These are phyloP conservation scores for Mastacembelus armatus DNA, from an alignment of 2,797 vertebrate genomes.

Conservation along the genomic window DNA sequence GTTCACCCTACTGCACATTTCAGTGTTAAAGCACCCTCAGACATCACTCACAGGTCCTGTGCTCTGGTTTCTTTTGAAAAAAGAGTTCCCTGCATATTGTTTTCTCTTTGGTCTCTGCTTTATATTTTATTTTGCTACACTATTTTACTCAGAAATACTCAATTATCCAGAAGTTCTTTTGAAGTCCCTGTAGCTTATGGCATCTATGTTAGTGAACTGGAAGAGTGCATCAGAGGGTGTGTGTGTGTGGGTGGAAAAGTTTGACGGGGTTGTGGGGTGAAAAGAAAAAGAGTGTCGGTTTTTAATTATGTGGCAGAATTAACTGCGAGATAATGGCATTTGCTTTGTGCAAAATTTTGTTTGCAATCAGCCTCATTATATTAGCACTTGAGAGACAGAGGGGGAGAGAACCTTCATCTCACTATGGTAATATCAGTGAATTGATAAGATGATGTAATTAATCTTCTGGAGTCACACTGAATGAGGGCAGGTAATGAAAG, in stretches of 20 bases:
- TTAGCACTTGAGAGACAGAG: conserved; percentile 22
- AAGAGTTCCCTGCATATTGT: too few relatives aligned
- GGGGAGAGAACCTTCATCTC: conserved; percentile 25
- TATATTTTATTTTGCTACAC: background rate
- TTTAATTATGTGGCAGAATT: conserved; percentile 60
- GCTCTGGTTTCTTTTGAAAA: too few relatives aligned
- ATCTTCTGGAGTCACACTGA: conserved; percentile 30
- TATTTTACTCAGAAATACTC: background rate
- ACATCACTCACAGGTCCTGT: too few relatives aligned
- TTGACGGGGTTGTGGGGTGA: background rate
- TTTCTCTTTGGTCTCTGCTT: background rate
- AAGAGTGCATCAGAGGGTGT: background rate
- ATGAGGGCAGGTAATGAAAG: conserved; percentile 28
- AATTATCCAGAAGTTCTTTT: background rate
- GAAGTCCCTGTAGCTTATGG: background rate
- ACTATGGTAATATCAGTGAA: conserved; percentile 38
- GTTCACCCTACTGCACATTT: too few relatives aligned
- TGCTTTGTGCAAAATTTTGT: conserved; percentile 57
- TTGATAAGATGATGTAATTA: conserved; percentile 55
- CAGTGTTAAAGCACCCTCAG: too few relatives aligned
- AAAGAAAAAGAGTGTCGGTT: conserved; percentile 9
- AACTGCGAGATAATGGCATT: conserved; percentile 60
- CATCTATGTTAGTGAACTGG: background rate
- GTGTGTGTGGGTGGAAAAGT: background rate
- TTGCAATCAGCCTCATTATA: conserved; percentile 61